Percentiles rank a stretch among this genome's conserved stretches.
Evolutionary conservation across 2,888 invertebrate genomes (phyloP).

Genomic region (Drosophila atripex): DNA sequence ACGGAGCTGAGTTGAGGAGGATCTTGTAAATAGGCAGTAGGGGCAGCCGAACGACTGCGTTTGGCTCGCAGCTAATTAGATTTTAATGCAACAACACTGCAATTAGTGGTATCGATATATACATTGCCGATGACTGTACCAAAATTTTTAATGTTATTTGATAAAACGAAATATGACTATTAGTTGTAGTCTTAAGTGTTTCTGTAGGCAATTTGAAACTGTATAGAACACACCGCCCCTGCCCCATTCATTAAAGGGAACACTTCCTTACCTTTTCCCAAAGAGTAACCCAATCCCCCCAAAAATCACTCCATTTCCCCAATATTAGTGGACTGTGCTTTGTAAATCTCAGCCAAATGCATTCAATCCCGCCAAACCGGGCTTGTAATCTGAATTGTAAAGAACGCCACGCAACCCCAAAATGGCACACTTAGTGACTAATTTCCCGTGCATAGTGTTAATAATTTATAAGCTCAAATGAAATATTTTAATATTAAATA

Average conservation of each 20-base stretch:
- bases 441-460: slow-evolving; percentile 72
- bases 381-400: slow-evolving; percentile 68
- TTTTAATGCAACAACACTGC: slow-evolving; percentile 14
- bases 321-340: slow-evolving; percentile 33
- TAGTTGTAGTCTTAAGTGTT: slow-evolving; percentile 70
- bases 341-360: slow-evolving; percentile 54
- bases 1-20: slow-evolving; percentile 23
- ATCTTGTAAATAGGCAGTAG: slow-evolving; percentile 61
- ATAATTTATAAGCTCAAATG: slow-evolving; percentile 76
- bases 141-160: slow-evolving; percentile 60
- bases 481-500: slow-evolving; percentile 68
- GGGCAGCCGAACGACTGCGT: slow-evolving; percentile 56
- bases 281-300: background rate
- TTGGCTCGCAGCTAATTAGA: slow-evolving; percentile 7
- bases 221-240: slow-evolving; percentile 53
- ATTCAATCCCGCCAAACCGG: slow-evolving; percentile 16
- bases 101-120: slow-evolving; percentile 29
- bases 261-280: slow-evolving; percentile 2
- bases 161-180: slow-evolving; percentile 34
- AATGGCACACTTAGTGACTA: slow-evolving; percentile 52
- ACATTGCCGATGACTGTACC: slow-evolving; percentile 65
- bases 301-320: slow-evolving; percentile 14
- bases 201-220: slow-evolving; percentile 65
- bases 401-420: slow-evolving; percentile 41
- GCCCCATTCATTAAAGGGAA: slow-evolving; percentile 30